phyloP scores from a whole-genome alignment of 2,113 vertebrate genomes.

The Addax nasomaculatus region DNA sequence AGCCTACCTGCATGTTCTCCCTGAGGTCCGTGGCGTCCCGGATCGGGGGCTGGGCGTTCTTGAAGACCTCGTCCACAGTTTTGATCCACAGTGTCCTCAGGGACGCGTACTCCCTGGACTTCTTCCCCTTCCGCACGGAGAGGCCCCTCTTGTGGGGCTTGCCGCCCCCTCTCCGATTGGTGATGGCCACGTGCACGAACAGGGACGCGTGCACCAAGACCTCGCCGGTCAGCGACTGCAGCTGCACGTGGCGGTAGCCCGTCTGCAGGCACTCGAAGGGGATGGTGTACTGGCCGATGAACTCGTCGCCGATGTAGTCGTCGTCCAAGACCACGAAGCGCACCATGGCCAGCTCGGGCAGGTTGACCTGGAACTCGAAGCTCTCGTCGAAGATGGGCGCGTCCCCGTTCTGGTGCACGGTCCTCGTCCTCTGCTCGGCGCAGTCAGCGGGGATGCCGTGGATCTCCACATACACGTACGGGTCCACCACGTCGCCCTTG shows the following conservation, averaged over 20 bases:
- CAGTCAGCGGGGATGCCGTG: constrained; percentile 98
- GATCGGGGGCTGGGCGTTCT: constrained; percentile 90
- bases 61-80: constrained; percentile 95
- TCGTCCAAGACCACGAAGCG: constrained; percentile 98
- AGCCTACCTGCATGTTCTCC: constrained; percentile 97
- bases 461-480: constrained; percentile 97
- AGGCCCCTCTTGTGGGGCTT: constrained; percentile 97
- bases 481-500: constrained; percentile 97
- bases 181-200: constrained; percentile 97
- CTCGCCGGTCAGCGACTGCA: constrained; percentile 95
- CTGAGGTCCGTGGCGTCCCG: constrained; percentile 95
- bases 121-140: constrained; percentile 95
- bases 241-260: constrained; percentile 93
- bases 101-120: constrained; percentile 93
- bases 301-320: constrained; percentile 98
- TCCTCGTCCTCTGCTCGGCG: constrained; percentile 97
- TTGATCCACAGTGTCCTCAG: constrained; percentile 96
- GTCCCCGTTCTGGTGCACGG: constrained; percentile 95
- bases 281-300: constrained; percentile 97
- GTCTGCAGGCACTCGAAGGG: constrained; percentile 98
- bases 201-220: constrained; percentile 90
- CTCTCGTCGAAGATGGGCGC: constrained; percentile 98
- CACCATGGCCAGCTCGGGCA: constrained; percentile 96
- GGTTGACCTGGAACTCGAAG: constrained; percentile 98
- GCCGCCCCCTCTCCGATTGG: constrained; percentile 96